These are phyloP conservation scores for Monopterus albus DNA, from an alignment of 2,113 vertebrate species.

Conservation along the genomic window DNA sequence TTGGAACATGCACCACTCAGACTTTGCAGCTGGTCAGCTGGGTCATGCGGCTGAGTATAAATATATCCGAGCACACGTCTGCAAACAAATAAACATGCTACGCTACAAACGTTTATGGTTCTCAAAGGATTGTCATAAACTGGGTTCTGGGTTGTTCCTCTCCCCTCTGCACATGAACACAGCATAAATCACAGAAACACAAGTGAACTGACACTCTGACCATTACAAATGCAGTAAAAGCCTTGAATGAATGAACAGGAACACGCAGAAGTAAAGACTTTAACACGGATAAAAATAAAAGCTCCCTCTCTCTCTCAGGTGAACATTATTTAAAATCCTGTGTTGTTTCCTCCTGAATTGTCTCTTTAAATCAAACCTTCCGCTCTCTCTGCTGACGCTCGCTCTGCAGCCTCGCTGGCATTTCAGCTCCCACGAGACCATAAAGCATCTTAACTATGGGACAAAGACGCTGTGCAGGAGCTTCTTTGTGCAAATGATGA, in stretches of 20 bases:
- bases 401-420: constrained; percentile 22
- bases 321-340: neutral
- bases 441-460: constrained; percentile 45
- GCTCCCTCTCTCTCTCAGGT: neutral
- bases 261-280: neutral
- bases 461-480: constrained; percentile 11
- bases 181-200: neutral
- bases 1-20: no score
- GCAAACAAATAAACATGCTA: no score
- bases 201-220: neutral
- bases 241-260: neutral
- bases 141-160: no score
- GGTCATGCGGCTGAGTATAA: no score
- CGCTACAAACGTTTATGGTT: no score
- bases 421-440: constrained; percentile 21
- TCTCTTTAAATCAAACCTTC: constrained; percentile 47
- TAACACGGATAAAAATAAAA: neutral
- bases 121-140: no score
- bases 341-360: constrained; percentile 11
- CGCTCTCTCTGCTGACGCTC: constrained; percentile 1
- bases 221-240: neutral
- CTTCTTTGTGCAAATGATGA: constrained; percentile 43
- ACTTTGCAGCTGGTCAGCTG: no score
- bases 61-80: no score
- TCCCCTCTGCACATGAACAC: neutral